These are phyloP conservation scores for Fabriciana adippe DNA, from an alignment of 2,888 invertebrate species.

Conservation along the genomic window DNA sequence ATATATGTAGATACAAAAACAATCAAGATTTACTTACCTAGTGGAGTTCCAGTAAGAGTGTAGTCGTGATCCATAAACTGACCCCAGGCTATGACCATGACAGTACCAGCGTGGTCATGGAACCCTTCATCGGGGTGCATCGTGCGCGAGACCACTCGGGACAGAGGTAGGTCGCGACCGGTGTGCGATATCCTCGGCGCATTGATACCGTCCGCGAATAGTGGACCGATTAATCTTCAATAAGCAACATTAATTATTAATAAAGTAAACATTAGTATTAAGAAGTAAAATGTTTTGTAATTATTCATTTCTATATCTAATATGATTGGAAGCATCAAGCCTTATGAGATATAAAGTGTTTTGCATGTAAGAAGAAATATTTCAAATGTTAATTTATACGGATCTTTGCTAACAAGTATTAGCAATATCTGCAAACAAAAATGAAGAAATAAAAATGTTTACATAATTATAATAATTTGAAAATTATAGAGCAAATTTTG, in stretches of 20 bases:
- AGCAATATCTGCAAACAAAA: too few relatives aligned
- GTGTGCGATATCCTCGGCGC: constrained; percentile 91
- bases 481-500: too few relatives aligned
- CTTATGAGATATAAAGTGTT: too few relatives aligned
- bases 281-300: not conserved
- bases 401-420: too few relatives aligned
- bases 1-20: not conserved
- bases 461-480: too few relatives aligned
- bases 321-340: too few relatives aligned
- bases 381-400: too few relatives aligned
- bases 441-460: too few relatives aligned
- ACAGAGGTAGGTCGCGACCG: constrained; percentile 89
- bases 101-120: constrained; percentile 96
- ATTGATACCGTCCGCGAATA: constrained; percentile 92
- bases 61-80: constrained; percentile 98
- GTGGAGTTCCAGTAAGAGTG: constrained; percentile 92
- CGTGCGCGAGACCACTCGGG: constrained; percentile 93
- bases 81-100: constrained; percentile 97
- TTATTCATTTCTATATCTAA: too few relatives aligned
- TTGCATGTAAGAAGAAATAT: too few relatives aligned
- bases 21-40: constrained; percentile 82
- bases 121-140: constrained; percentile 96
- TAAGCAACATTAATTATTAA: not conserved
- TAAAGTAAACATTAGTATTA: not conserved
- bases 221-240: constrained; percentile 83